A percentile compares a stretch with the other conserved stretches of the same genome.
These are phyloP conservation scores for Steromphala cineraria DNA, from an alignment of 2,888 invertebrate genomes.

Conservation along the genomic window DNA sequence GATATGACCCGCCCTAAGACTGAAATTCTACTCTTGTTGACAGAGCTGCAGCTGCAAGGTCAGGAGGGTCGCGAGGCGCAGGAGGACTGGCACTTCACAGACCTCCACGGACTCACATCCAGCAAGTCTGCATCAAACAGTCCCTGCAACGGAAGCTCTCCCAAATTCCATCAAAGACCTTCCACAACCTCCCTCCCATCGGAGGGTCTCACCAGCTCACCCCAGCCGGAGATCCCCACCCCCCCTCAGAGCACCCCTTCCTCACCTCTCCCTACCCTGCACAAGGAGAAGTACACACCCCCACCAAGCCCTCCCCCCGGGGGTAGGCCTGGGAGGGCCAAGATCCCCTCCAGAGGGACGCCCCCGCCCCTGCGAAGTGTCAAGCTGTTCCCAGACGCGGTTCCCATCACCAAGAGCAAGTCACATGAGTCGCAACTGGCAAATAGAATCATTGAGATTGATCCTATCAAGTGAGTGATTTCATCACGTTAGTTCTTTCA, in stretches of 20 bases:
- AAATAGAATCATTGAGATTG: slow-evolving; percentile 79
- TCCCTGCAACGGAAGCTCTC: slow-evolving; percentile 56
- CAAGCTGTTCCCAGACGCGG: slow-evolving; percentile 78
- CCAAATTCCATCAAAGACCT: slow-evolving; percentile 58
- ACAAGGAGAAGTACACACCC: slow-evolving; percentile 75
- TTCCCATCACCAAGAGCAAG: slow-evolving; percentile 87
- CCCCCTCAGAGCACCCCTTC: slow-evolving; percentile 72
- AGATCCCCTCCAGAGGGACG: slow-evolving; percentile 84
- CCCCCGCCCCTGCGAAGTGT: slow-evolving; percentile 87
- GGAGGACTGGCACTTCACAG: slow-evolving; percentile 91
- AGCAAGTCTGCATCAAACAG: slow-evolving; percentile 71
- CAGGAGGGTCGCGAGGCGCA: slow-evolving; percentile 77
- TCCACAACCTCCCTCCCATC: slow-evolving; percentile 69
- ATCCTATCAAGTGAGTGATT: slow-evolving; percentile 63
- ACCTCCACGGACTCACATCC: slow-evolving; percentile 38
- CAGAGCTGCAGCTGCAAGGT: slow-evolving; percentile 81
- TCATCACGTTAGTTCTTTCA: too few species aligned
- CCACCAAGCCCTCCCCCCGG: slow-evolving; percentile 78
- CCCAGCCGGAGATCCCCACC: slow-evolving; percentile 78
- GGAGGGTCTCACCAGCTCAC: slow-evolving; percentile 53
- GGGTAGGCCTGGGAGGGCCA: slow-evolving; percentile 65
- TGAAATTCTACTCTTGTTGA: too few species aligned
- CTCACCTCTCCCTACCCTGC: slow-evolving; percentile 64
- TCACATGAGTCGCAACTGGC: slow-evolving; percentile 93
- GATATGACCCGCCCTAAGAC: too few species aligned